Conservation (phyloP, 2,113 vertebrate species). For the Apodemus sylvaticus region DNA sequence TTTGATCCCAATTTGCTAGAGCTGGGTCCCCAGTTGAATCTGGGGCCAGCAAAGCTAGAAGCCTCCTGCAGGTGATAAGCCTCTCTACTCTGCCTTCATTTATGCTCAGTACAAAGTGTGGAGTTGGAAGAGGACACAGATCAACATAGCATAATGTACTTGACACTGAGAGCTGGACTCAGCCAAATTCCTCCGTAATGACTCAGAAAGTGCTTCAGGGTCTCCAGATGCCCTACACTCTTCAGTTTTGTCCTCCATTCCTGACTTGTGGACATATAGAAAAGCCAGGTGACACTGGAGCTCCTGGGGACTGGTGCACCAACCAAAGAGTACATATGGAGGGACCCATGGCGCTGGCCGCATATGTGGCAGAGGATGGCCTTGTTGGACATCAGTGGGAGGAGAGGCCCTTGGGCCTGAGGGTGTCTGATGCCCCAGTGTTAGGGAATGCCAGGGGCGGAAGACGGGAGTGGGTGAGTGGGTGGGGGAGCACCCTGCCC, state of each 20-base stretch:
- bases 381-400: too few relatives aligned
- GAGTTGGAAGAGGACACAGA: background rate
- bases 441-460: too few relatives aligned
- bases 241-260: background rate
- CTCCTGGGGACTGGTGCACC: too few relatives aligned
- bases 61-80: background rate
- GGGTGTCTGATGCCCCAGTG: too few relatives aligned
- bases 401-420: too few relatives aligned
- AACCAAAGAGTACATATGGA: too few relatives aligned
- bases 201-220: conserved; percentile 33
- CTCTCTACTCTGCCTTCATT: conserved; percentile 7
- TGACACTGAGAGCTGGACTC: conserved; percentile 21
- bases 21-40: background rate
- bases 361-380: too few relatives aligned
- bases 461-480: too few relatives aligned
- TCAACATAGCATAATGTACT: background rate
- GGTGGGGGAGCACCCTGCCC: too few relatives aligned
- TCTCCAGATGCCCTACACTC: background rate
- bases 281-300: background rate
- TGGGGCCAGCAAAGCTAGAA: background rate
- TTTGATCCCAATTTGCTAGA: conserved; percentile 26
- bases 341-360: too few relatives aligned
- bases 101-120: background rate
- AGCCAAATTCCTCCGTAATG: conserved; percentile 13
- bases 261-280: background rate